These are phyloP conservation scores for Stegastes partitus DNA, from an alignment of 2,113 vertebrate species.

Conservation along the genomic window DNA sequence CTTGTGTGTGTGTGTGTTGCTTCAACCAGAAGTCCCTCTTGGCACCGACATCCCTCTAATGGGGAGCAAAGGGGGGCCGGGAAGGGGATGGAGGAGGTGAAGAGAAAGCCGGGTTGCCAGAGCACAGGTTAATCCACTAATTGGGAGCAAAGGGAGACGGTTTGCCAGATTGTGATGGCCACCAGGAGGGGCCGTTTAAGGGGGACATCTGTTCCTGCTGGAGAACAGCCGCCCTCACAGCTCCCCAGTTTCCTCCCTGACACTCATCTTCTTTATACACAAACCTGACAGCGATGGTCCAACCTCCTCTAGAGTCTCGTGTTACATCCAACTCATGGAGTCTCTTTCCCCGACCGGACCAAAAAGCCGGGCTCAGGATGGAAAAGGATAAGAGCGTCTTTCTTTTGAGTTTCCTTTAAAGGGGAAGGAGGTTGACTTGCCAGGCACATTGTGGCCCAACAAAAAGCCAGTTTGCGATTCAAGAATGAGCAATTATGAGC, in stretches of 20 bases:
- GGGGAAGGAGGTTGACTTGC: not conserved
- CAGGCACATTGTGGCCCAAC: conserved; percentile 8
- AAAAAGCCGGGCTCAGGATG: conserved; percentile 27
- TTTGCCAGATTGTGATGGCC: conserved; percentile 83
- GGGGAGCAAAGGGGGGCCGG: conserved; percentile 43
- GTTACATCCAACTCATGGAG: conserved; percentile 25
- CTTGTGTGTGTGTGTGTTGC: conserved; percentile 4
- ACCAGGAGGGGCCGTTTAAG: conserved; percentile 85
- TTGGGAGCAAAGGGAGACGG: conserved; percentile 79
- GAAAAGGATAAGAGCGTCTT: conserved; percentile 45
- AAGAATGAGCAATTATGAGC: conserved; percentile 36
- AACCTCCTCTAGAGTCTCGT: not conserved
- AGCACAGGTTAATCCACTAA: conserved; percentile 85
- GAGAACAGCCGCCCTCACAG: conserved; percentile 79
- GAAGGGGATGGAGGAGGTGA: conserved; percentile 45
- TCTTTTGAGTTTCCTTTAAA: not conserved
- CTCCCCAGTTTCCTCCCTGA: conserved; percentile 62
- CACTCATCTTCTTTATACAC: conserved; percentile 67
- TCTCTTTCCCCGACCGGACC: conserved; percentile 8
- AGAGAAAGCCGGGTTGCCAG: conserved; percentile 65
- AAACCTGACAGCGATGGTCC: conserved; percentile 38
- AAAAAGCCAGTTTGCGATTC: conserved; percentile 23
- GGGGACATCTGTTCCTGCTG: conserved; percentile 86
- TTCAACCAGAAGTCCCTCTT: conserved; percentile 35
- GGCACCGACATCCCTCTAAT: conserved; percentile 51